These are phyloP conservation scores for Trinorchestia longiramus DNA, from an alignment of 1,140 invertebrate species.

Conservation along the genomic window DNA sequence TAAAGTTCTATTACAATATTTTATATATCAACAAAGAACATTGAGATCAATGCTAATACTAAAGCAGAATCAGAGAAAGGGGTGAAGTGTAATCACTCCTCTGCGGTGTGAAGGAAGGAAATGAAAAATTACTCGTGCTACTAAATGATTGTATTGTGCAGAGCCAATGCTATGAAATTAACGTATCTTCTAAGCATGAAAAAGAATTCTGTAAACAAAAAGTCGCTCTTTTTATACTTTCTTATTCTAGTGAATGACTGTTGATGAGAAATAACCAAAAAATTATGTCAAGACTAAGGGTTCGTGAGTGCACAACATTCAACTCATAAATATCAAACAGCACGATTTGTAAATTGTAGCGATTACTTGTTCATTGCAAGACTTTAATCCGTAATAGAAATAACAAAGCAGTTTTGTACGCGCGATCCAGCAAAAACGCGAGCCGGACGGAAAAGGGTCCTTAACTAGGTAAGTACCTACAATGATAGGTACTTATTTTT, in stretches of 20 bases:
- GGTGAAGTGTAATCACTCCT: not conserved
- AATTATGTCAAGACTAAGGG: not conserved
- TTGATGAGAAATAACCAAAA: not conserved
- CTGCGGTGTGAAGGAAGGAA: not conserved
- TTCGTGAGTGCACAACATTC: not conserved
- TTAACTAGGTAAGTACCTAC: not conserved
- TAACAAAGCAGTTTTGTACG: not conserved
- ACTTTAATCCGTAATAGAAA: not conserved
- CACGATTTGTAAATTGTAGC: not conserved
- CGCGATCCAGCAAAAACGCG: not conserved
- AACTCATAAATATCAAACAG: not conserved
- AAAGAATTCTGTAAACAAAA: not conserved
- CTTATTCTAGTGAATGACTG: not conserved
- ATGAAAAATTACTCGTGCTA: not conserved
- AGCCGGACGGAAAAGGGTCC: not conserved
- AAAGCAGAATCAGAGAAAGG: not conserved
- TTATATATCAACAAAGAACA: too few relatives aligned
- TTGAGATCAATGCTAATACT: not conserved
- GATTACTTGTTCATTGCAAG: not conserved
- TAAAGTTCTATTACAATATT: not conserved
- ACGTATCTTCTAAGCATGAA: not conserved
- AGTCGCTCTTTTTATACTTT: not conserved
- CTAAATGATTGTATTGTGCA: not conserved
- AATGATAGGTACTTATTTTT: too few relatives aligned
- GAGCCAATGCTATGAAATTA: not conserved